A percentile compares a stretch with the other conserved stretches of the same genome.
phyloP scores from a whole-genome alignment of 1,140 invertebrate genomes.

The Scaptodrosophila lebanonensis region DNA sequence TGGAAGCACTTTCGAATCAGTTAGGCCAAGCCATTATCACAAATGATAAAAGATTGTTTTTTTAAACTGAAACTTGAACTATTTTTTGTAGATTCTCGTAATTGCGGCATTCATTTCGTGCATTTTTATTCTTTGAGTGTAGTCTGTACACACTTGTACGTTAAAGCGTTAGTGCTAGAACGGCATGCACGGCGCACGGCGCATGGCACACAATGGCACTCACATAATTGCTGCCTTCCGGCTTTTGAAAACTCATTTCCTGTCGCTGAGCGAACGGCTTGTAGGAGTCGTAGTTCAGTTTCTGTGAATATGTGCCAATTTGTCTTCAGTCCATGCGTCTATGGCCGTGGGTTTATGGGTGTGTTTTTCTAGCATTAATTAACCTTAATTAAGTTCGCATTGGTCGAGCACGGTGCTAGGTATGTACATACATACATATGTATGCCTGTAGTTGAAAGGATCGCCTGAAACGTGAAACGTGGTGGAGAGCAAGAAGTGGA shows the following conservation, averaged over 20 bases:
- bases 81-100: too few relatives aligned
- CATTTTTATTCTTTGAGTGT: too few relatives aligned
- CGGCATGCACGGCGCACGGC: too few relatives aligned
- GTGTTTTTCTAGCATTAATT: slow-evolving; percentile 64
- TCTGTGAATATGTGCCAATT: slow-evolving; percentile 52
- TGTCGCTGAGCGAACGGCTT: too few relatives aligned
- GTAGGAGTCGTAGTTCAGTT: too few relatives aligned
- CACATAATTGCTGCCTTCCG: slow-evolving; percentile 65
- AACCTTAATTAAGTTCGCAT: slow-evolving; percentile 63
- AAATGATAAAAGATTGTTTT: too few relatives aligned
- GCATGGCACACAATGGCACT: slow-evolving; percentile 36
- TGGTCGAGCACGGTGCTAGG: slow-evolving; percentile 8
- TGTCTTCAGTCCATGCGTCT: slow-evolving; percentile 44
- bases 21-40: too few relatives aligned
- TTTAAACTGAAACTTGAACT: too few relatives aligned
- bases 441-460: slow-evolving; percentile 12
- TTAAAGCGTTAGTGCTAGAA: neutral
- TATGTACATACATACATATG: slow-evolving; percentile 9
- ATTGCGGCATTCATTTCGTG: too few relatives aligned
- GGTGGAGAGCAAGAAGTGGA: neutral
- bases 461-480: neutral
- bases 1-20: too few relatives aligned
- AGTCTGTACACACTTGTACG: neutral
- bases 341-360: neutral
- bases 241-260: slow-evolving; percentile 66